Base-by-base conservation (phyloP, 2,797 vertebrate genomes). In the Sparidentex hasta region DNA sequence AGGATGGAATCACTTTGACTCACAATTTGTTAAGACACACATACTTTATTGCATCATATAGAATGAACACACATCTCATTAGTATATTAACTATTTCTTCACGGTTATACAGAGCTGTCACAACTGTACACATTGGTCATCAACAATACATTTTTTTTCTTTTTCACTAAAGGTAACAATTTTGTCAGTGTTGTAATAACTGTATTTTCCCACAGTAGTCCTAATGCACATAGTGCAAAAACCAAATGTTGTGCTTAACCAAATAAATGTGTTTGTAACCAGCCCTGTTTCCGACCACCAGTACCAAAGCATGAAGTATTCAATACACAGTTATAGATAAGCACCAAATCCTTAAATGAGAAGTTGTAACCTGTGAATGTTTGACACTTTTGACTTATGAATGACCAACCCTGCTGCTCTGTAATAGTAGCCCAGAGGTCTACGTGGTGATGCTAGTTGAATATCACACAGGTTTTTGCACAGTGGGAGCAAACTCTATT, bases 311-410 rank as follows among this genome's bases (percentile, higher is more conserved):
- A 17, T 29, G 0, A 16, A 52, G 11, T 27, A 11, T 70, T 63
- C 4, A 9, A 38, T 48, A 61, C 25, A 27, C 16, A 23, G 27
- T 11, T 11, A 66, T 4, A 9, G 21, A 67, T 62, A 70, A 61
- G 23, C 58, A 38, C 59, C 13, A 23, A 69, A 47, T 41, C 18
- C 6, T 62, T 8, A 5, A 7, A 18, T 14, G 38, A 64, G 25
- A 68, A 56, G 17, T 16, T 29, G 23, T 56, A 65, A 51, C 17
- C n/a, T 25, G 63, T 23, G 5, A 76, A 56, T 16, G n/a, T 77
- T 76, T 71, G 50, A 48, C 43, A 29, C 58, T 50, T 74, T 6
- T 57, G 11, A 9, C 46, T 52, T 18, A 51, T 77, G 51, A 57
- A 43, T 74, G 11, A 80, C 20, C 18, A 50, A 65, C 27, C 6